Evolutionary conservation across 2,888 invertebrate genomes (phyloP), one percentile per base, ranked within the genome.

Genomic region (Phytoseiulus persimilis): DNA sequence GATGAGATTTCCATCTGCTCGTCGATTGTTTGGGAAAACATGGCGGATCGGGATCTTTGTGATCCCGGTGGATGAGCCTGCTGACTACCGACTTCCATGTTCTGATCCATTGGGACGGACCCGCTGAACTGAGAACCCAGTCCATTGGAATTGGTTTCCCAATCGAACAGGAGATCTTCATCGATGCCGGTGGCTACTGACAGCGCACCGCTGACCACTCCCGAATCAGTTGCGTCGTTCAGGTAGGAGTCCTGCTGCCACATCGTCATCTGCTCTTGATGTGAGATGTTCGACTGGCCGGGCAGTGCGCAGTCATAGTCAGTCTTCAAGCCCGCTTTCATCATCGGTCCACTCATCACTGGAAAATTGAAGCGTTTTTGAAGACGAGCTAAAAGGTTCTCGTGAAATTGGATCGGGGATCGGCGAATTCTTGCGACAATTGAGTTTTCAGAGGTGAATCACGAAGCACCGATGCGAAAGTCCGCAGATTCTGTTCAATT

Each of bases 21-120:
- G 92, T 98, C 98, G 92, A 98, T 93, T 0, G 98, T 98, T 93
- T 99, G 98, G 0, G 98, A 98, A 92, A 98, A 99, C 98, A 99
- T 98, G 83, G 98, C 98, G 0, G 98, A 98, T 23, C 98, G 95
- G 32, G 99, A 98, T 91, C 99, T 95, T 93, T 98, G 98, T 0
- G 98, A 97, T 90, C 98, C 95, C 0, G 98, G 98, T 93, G 98
- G 97, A 91, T 96, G 97, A 91, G 98, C 93, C 93, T 98, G 98
- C 92, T 96, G 96, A 93, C 97, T 98, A 2, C 23, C 65, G 28
- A 65, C 18, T 14, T 65, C 65, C 65, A 65, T 65, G 65, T 28
- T 65, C 65, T 65, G 65, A 2, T 65, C 65, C 65, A 65, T 65
- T 2, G 65, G 65, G 18, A 65, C 65, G 28, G 65, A 65, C 23